Evolutionary conservation across 1,140 invertebrate species (phyloP).

Genomic region (Drosophila burlai): DNA sequence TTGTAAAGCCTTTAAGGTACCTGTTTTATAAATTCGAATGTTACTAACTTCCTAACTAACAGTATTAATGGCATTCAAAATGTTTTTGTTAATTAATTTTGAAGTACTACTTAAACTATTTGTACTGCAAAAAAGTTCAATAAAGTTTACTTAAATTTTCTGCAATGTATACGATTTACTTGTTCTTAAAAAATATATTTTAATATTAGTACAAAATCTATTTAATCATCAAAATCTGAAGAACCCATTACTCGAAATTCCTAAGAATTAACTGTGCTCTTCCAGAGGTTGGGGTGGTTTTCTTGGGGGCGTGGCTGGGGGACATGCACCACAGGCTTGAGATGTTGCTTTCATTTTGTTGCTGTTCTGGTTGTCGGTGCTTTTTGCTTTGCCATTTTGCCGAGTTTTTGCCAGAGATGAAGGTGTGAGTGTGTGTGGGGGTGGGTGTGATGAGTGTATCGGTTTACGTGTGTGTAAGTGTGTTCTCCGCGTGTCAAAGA

Average conservation of each 20-base stretch:
- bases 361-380: slow-evolving; percentile 32
- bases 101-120: not conserved
- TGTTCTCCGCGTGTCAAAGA: slow-evolving; percentile 35
- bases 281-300: slow-evolving; percentile 1
- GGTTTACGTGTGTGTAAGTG: slow-evolving; percentile 45
- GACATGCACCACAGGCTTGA: slow-evolving; percentile 49
- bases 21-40: too few relatives aligned
- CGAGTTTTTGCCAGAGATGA: slow-evolving; percentile 55
- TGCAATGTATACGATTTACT: not conserved
- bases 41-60: not conserved
- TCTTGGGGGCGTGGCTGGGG: slow-evolving; percentile 17
- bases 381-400: slow-evolving; percentile 45
- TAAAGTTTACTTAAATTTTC: not conserved
- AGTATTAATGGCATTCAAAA: not conserved
- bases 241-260: not conserved
- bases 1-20: too few relatives aligned
- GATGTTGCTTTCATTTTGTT: slow-evolving; percentile 38
- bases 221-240: not conserved
- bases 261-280: slow-evolving; percentile 19
- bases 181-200: not conserved
- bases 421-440: slow-evolving; percentile 25
- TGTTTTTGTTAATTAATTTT: too few relatives aligned
- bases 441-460: slow-evolving; percentile 53
- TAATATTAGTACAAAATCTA: too few relatives aligned
- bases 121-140: too few relatives aligned